phyloP scores from a whole-genome alignment of 2,797 vertebrate species.

The Lates japonicus region DNA sequence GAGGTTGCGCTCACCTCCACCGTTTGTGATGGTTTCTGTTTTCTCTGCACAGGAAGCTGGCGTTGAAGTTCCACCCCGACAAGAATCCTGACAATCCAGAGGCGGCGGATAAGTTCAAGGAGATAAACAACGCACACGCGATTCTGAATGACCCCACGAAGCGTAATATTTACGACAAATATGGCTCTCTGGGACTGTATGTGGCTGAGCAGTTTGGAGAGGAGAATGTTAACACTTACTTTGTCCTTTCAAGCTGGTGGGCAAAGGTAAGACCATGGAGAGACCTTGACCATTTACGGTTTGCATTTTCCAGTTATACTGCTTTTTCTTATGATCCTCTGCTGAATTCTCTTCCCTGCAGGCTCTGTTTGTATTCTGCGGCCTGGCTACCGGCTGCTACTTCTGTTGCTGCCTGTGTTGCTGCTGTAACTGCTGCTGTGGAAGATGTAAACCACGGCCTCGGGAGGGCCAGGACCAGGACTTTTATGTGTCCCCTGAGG shows the following conservation, averaged over 20 bases:
- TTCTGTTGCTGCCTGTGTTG: conserved; percentile 99
- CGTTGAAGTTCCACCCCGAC: conserved; percentile 98
- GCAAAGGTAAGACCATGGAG: conserved; percentile 91
- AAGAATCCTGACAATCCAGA: conserved; percentile 99
- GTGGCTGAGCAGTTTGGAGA: conserved; percentile 99
- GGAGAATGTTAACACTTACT: conserved; percentile 99
- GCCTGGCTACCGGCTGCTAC: conserved; percentile 97
- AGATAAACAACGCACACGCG: conserved; percentile 98
- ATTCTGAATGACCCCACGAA: conserved; percentile 97
- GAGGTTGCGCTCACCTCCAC: background rate
- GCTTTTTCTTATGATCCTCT: background rate
- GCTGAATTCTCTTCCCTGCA: conserved; percentile 68
- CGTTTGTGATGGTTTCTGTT: background rate
- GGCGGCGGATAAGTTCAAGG: conserved; percentile 97
- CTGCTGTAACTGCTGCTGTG: conserved; percentile 99
- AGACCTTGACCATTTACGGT: background rate
- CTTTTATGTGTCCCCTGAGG: conserved; percentile 97
- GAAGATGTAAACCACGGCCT: conserved; percentile 97
- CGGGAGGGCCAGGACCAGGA: conserved; percentile 93
- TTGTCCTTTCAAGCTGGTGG: conserved; percentile 99
- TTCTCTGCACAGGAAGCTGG: conserved; percentile 90
- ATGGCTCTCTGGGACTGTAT: conserved; percentile 97
- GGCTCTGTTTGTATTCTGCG: conserved; percentile 97
- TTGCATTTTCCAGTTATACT: background rate
- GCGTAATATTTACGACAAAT: conserved; percentile 98